Percentiles rank a stretch among this genome's conserved stretches.
Evolutionary conservation across 2,113 vertebrate genomes (phyloP).

Genomic region (Theristicus caerulescens): DNA sequence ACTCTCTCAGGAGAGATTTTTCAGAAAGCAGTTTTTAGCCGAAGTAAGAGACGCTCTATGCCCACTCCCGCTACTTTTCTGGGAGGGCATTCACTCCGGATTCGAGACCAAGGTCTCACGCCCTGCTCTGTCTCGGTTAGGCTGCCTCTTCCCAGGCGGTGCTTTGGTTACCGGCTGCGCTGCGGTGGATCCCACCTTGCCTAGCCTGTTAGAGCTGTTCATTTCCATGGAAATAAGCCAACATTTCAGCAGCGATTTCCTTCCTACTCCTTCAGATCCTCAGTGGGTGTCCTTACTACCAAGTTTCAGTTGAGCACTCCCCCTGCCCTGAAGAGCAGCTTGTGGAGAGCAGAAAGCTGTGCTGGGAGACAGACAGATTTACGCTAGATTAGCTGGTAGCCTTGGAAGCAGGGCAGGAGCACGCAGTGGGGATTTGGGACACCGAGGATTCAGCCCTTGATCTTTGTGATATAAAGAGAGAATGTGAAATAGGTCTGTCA

Average conservation of each 20-base stretch:
- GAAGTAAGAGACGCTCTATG: neutral
- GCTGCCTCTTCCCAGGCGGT: neutral
- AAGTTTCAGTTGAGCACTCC: neutral
- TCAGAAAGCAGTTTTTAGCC: neutral
- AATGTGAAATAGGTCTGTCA: neutral
- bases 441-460: neutral
- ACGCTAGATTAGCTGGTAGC: constrained; percentile 40
- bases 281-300: neutral
- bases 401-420: constrained; percentile 30
- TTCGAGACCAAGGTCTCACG: neutral
- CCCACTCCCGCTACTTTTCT: neutral
- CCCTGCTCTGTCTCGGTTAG: neutral
- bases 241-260: neutral
- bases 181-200: neutral
- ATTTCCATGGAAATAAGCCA: neutral
- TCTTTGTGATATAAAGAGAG: neutral
- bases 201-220: neutral
- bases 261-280: neutral
- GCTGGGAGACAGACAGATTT: constrained; percentile 22
- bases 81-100: neutral
- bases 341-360: neutral
- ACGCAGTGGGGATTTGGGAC: constrained; percentile 12
- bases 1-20: neutral
- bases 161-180: neutral
- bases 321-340: neutral